Evolutionary conservation across 2,888 invertebrate genomes (phyloP).

Genomic region (Drosophila aldrichi): DNA sequence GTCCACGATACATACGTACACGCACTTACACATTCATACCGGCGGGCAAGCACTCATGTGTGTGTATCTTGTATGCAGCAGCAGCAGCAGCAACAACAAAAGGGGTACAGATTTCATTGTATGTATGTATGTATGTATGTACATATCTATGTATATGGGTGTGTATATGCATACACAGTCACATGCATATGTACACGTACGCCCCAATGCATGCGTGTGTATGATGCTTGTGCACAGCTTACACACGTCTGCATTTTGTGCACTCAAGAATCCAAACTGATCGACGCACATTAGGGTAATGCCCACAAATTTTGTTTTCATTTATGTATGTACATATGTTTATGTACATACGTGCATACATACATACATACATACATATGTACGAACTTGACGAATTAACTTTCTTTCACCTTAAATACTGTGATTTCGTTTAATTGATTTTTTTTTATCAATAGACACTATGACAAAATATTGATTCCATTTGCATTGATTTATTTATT

Average conservation of each 20-base stretch:
- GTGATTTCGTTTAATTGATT: too few species aligned
- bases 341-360: neutral
- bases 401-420: neutral
- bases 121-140: too few species aligned
- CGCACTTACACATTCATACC: slow-evolving; percentile 4
- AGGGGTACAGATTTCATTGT: slow-evolving; percentile 2
- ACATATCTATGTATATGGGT: too few species aligned
- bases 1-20: neutral
- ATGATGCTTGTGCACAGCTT: neutral
- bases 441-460: too few species aligned
- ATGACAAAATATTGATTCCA: neutral
- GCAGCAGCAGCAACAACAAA: neutral
- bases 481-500: neutral
- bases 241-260: slow-evolving; percentile 11
- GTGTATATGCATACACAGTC: neutral
- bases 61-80: neutral
- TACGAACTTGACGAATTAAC: neutral
- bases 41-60: slow-evolving; percentile 2
- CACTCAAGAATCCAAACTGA: slow-evolving; percentile 28
- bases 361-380: too few species aligned
- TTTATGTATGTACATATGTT: neutral
- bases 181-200: neutral
- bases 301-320: neutral
- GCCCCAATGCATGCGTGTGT: neutral
- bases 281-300: slow-evolving; percentile 22